These are phyloP conservation scores for Bambusicola thoracicus DNA, from an alignment of 2,113 vertebrate genomes.

Conservation along the genomic window DNA sequence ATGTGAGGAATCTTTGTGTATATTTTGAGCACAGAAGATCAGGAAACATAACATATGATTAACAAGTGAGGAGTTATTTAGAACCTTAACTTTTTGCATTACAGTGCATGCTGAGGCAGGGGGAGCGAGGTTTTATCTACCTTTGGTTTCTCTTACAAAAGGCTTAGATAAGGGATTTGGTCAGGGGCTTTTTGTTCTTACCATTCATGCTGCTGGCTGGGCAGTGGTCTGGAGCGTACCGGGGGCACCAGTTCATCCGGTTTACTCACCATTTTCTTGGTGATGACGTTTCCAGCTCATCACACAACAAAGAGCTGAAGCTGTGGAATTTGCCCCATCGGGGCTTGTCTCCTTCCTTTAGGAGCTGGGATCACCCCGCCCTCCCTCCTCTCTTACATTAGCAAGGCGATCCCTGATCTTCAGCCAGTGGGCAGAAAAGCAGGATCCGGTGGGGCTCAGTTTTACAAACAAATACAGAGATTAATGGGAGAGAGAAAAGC, in stretches of 20 bases:
- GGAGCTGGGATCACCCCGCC: not conserved
- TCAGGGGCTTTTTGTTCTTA: rapidly evolving
- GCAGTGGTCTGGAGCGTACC: not conserved
- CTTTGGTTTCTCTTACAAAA: not conserved
- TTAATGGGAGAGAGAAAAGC: not conserved
- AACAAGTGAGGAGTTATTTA: not conserved
- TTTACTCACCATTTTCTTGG: not conserved
- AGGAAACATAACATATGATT: not conserved
- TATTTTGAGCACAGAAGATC: not conserved
- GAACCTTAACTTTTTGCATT: not conserved
- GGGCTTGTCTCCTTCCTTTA: not conserved
- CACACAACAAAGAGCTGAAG: not conserved
- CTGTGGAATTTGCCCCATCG: not conserved
- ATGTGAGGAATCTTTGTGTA: not conserved
- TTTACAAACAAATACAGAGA: not conserved
- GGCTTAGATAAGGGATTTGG: rapidly evolving
- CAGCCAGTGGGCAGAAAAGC: not conserved
- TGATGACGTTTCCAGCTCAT: not conserved
- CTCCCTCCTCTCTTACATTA: not conserved
- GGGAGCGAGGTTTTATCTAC: not conserved
- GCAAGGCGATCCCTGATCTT: not conserved
- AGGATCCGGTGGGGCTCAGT: not conserved
- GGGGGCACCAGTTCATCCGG: not conserved
- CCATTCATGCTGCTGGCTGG: not conserved
- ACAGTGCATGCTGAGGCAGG: rapidly evolving